phyloP scores from a whole-genome alignment of 1,140 invertebrate species.

The Lepidurus arcticus region DNA sequence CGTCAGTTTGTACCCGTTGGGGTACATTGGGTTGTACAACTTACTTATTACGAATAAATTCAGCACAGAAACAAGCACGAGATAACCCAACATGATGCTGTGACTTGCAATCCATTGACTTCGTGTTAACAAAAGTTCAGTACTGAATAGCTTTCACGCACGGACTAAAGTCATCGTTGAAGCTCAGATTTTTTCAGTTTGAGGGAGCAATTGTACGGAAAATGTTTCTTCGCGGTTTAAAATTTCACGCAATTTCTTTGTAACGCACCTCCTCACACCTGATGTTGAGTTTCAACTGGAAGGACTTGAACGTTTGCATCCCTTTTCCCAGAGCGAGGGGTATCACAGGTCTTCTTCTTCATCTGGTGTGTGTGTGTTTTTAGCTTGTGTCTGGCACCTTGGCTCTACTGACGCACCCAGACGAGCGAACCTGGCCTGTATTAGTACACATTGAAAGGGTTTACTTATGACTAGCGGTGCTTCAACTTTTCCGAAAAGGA shows the following conservation, averaged over 20 bases:
- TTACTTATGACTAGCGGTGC: too few relatives aligned
- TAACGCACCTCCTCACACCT: slow-evolving; percentile 11
- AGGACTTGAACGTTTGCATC: neutral
- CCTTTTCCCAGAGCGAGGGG: neutral
- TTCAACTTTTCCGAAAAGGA: too few relatives aligned
- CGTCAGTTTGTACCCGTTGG: too few relatives aligned
- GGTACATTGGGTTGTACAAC: neutral
- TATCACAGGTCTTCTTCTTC: neutral
- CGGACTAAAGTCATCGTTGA: neutral
- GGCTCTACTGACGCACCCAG: too few relatives aligned
- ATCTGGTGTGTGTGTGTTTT: neutral
- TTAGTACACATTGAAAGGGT: too few relatives aligned
- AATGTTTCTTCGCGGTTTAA: slow-evolving; percentile 10
- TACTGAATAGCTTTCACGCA: neutral
- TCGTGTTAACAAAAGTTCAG: neutral
- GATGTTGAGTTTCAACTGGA: neutral
- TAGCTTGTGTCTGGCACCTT: neutral
- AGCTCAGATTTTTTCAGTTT: neutral
- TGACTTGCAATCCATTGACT: slow-evolving; percentile 14
- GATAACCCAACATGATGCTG: neutral
- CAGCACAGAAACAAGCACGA: neutral
- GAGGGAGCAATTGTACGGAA: neutral
- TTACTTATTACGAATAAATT: neutral
- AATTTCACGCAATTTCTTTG: neutral
- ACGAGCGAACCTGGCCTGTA: too few relatives aligned